phyloP scores from a whole-genome alignment of 2,113 vertebrate genomes.

The Aldabrachelys gigantea region DNA sequence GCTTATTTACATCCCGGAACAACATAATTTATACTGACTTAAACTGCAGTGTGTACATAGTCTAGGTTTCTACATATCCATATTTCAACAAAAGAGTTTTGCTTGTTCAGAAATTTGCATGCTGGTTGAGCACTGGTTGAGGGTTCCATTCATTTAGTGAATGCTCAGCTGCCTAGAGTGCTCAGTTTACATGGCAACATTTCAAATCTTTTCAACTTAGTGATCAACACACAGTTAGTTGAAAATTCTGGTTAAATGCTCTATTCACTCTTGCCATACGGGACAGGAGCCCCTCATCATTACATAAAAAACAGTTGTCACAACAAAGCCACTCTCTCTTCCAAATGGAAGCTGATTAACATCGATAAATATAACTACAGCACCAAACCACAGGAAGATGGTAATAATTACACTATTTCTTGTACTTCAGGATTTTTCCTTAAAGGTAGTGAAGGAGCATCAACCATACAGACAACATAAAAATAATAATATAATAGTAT shows the following conservation, averaged over 20 bases:
- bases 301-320: background rate
- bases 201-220: background rate
- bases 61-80: background rate
- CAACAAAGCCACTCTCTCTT: background rate
- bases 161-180: background rate
- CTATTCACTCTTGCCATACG: background rate
- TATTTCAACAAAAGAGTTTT: background rate
- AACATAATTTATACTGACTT: too few relatives aligned
- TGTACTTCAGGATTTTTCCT: background rate
- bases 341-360: background rate
- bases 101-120: background rate
- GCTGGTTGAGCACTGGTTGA: background rate
- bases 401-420: background rate
- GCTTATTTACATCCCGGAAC: too few relatives aligned
- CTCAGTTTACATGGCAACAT: background rate
- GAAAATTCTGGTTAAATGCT: background rate
- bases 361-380: background rate
- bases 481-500: background rate
- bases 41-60: too few relatives aligned
- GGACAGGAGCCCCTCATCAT: background rate
- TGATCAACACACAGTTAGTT: background rate
- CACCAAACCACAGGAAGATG: background rate
- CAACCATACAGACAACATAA: background rate
- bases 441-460: background rate
- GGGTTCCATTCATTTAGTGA: background rate